These are phyloP conservation scores for Hydriomena furcata DNA, from an alignment of 2,888 invertebrate genomes.

Conservation along the genomic window DNA sequence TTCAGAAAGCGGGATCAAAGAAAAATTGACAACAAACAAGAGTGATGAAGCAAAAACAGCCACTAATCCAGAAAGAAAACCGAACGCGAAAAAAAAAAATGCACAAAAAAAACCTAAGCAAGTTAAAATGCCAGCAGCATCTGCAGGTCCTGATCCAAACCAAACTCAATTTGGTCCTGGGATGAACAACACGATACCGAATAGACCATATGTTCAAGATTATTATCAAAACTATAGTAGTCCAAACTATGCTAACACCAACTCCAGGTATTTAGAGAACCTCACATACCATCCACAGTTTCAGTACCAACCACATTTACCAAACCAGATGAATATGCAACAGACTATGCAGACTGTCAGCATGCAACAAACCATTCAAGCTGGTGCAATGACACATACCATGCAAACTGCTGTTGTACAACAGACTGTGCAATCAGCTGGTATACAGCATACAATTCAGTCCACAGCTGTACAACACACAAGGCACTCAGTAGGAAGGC, in stretches of 20 bases:
- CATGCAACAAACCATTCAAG: conserved; percentile 23
- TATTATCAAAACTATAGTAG: conserved; percentile 56
- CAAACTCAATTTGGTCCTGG: conserved; percentile 27
- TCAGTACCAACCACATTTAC: conserved; percentile 50
- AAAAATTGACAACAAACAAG: too few relatives aligned
- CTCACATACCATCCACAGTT: conserved; percentile 66
- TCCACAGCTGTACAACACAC: conserved; percentile 14
- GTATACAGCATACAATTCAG: conserved; percentile 13
- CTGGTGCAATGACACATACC: conserved; percentile 14
- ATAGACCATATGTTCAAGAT: conserved; percentile 54
- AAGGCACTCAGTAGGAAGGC: conserved; percentile 14
- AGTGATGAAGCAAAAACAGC: conserved; percentile 33
- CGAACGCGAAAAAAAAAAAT: conserved; percentile 56
- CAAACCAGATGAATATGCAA: conserved; percentile 39
- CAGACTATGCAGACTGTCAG: conserved; percentile 18
- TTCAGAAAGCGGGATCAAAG: too few relatives aligned
- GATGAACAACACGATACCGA: conserved; percentile 22
- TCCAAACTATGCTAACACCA: conserved; percentile 59
- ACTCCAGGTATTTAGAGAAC: conserved; percentile 68
- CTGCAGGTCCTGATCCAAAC: conserved; percentile 35
- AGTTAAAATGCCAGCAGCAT: conserved; percentile 44
- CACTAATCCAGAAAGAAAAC: conserved; percentile 32
- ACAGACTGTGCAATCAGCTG: conserved; percentile 9
- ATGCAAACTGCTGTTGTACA: conserved; percentile 17
- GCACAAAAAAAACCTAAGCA: conserved; percentile 60